Evolutionary conservation across 2,113 vertebrate genomes (phyloP).

Genomic region (Holacanthus passer): DNA sequence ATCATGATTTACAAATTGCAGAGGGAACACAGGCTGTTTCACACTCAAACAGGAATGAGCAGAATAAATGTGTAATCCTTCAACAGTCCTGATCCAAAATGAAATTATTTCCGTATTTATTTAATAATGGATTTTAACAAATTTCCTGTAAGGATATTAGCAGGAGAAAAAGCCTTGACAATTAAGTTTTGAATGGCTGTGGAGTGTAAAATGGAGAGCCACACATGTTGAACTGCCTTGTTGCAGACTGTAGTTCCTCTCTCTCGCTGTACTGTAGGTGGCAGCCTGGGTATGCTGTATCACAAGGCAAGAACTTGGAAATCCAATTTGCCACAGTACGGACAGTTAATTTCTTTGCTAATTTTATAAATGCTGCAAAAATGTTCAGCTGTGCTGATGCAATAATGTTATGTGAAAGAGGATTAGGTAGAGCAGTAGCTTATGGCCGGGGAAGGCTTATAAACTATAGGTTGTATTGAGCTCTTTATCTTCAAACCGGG

Average conservation of each 20-base stretch:
- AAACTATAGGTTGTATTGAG: conserved; percentile 83
- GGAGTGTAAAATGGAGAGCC: conserved; percentile 60
- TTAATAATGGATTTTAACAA: conserved; percentile 69
- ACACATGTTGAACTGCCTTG: conserved; percentile 64
- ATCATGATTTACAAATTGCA: conserved; percentile 26
- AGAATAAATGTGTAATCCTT: conserved; percentile 58
- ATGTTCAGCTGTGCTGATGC: conserved; percentile 81
- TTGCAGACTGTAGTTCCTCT: conserved; percentile 44
- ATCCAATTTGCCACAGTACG: conserved; percentile 82
- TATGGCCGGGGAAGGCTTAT: conserved; percentile 78
- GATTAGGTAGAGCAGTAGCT: conserved; percentile 81
- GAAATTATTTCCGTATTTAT: conserved; percentile 69
- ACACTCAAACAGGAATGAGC: conserved; percentile 3
- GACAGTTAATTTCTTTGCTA: conserved; percentile 85
- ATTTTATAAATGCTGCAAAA: conserved; percentile 84
- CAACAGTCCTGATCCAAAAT: conserved; percentile 59
- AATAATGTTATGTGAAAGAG: conserved; percentile 82
- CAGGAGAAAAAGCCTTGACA: conserved; percentile 38
- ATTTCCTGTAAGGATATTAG: conserved; percentile 65
- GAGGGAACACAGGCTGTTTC: conserved; percentile 20
- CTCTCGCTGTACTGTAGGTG: conserved; percentile 82
- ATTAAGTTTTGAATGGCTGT: conserved; percentile 56
- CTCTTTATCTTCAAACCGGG: conserved; percentile 80
- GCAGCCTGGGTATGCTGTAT: conserved; percentile 83
- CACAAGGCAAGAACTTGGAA: conserved; percentile 65